Evolutionary conservation across 1,140 invertebrate genomes (phyloP), one percentile per base, ranked within the genome.

Genomic region (Calephelis virginiensis): DNA sequence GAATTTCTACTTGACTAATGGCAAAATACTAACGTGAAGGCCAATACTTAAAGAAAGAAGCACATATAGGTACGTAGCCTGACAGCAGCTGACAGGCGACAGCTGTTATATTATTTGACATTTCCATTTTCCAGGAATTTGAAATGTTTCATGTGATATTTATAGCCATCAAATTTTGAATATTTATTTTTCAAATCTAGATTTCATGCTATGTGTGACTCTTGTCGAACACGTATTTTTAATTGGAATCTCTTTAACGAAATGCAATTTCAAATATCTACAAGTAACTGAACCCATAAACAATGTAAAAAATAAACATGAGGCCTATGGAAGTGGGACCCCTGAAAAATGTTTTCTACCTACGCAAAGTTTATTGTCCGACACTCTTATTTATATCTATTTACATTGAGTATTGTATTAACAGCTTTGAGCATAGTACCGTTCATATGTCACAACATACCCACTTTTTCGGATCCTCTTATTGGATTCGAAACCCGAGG

Each of bases 401-500:
- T 94, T 48, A 91, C 92, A 46, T 93, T 97, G 62, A 93, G 94
- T 75, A 91, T 94, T 59, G 92, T 96, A 65, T 95, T 94, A 53
- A 92, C 92, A 17, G 92, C 94, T 56, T 95, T 95, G 78, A 92
- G 96, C 12, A 93, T 96, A 49, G 92, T 97, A 60, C 94, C 95
- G 14, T 81, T 97, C 14, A 92, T 94, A 56, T 93, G 93, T 8
- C 94, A 94, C 76, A 93, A 94, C 38, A 85, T 95, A 60, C 96
- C 96, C 13, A 94, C 95, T 85, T 97, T 97, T 85, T 93, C 94
- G 53, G 95, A 97, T 82, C 96, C 96, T 28, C 93, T 95, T 73
- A 87, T 95, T 85, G 97, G 97, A 9, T 98, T 98, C 91, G 96
- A 98, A 89, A 95, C 97, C n/a, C 92, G 97, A 74, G 97, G 97